Base-by-base conservation (phyloP, 1,140 invertebrate species). In the Hormaphis cornu region DNA sequence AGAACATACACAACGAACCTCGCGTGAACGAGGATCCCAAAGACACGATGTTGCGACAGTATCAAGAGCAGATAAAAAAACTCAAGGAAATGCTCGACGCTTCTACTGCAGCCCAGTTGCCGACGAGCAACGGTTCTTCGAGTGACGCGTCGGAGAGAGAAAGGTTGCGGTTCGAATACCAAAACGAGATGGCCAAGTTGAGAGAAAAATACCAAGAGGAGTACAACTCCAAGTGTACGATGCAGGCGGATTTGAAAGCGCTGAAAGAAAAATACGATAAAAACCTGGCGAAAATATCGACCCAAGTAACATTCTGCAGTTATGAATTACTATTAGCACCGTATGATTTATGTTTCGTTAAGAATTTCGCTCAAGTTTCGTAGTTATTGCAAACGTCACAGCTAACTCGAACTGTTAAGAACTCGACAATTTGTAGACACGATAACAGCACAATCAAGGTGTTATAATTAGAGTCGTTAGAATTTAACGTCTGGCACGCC, bases 21-120 rank as follows among this genome's bases (percentile, higher is more conserved):
- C 86, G 85, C 75, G 87, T 97, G 10, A 97, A 97, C 78, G 93
- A 97, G 79, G 89, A 97, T 78, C 93, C 93, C 0, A 97, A 97
- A 78, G 93, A 97, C 75, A 87, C 91, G 5, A 82, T 95, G 72
- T 79, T 96, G 0, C 78, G 90, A 26, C 85, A 95, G 75, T 96
- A 95, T 76, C 91, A 95, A 76, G 82, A 91, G 73, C 92, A 94
- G 78, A 87, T 94, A 30, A 82, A 90, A 56, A 82, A 87, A 66
- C 79, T 96, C 2, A 84, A 84, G 70, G 83, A 83, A 72, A 78
- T 93, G 66, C 79, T 95, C 0, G 82, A 85, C 66, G 40, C 44
- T 8, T 30, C 33, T 18, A 58, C 52, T 8, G 16, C n/a, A n/a
- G 24, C 58, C 12, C 58, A 54, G 3, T 69, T 56, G 9, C 52